A percentile compares a stretch with the other conserved stretches of the same genome.
Evolutionary conservation across 1,140 invertebrate species (phyloP).

Genomic region (Zaprionus inermis): DNA sequence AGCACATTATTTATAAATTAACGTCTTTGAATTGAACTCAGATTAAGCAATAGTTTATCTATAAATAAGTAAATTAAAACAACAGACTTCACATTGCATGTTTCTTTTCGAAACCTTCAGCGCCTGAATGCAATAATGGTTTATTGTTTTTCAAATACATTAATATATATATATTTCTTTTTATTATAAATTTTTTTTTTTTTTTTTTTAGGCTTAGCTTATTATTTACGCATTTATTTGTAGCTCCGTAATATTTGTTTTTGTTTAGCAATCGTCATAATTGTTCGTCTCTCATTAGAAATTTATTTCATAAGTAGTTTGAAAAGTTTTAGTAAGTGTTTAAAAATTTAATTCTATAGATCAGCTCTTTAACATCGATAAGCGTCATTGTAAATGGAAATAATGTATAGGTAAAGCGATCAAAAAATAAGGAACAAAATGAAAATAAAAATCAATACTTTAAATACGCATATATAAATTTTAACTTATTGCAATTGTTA

Average conservation of each 20-base stretch:
- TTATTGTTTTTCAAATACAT: constrained; percentile 59
- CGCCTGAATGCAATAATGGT: constrained; percentile 27
- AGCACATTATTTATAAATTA: constrained; percentile 37
- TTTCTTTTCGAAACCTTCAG: constrained; percentile 20
- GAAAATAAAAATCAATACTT: constrained; percentile 38
- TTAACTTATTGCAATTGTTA: constrained; percentile 47
- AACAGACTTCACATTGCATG: neutral
- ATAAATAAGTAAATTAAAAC: neutral
- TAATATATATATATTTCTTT: constrained; percentile 34
- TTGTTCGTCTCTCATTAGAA: constrained; percentile 47
- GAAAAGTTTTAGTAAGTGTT: constrained; percentile 47
- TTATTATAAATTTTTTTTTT: constrained; percentile 35
- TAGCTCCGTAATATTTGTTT: constrained; percentile 39
- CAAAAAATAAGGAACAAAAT: constrained; percentile 28
- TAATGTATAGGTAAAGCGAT: constrained; percentile 20
- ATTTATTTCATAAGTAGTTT: constrained; percentile 29
- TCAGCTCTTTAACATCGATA: constrained; percentile 42
- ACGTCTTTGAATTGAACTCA: neutral
- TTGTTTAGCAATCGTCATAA: constrained; percentile 59
- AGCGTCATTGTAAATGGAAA: constrained; percentile 55
- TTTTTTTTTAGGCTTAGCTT: constrained; percentile 55
- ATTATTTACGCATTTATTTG: constrained; percentile 68
- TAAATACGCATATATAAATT: constrained; percentile 24
- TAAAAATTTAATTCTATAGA: constrained; percentile 62
- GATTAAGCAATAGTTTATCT: neutral